Evolutionary conservation across 2,113 vertebrate species (phyloP).

Genomic region (Sceloporus undulatus): DNA sequence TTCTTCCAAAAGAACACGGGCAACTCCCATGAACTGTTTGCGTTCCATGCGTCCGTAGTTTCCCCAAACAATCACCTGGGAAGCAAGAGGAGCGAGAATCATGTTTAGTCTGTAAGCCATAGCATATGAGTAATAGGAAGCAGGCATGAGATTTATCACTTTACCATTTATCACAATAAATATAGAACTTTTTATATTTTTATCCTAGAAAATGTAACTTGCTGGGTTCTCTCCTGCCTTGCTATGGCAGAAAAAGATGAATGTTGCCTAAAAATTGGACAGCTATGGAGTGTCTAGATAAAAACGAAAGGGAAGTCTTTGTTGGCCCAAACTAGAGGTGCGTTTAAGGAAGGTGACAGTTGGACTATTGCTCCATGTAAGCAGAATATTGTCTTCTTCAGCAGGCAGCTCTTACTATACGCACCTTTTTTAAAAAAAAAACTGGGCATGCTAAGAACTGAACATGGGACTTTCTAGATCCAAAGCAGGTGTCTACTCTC

Average conservation of each 20-base stretch:
- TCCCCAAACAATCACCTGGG: conserved; percentile 96
- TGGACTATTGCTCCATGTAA: not conserved
- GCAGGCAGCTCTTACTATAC: too few relatives aligned
- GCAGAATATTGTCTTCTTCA: not conserved
- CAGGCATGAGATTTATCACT: not conserved
- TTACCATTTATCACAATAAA: not conserved
- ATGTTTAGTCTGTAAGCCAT: conserved; percentile 40
- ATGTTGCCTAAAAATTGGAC: not conserved
- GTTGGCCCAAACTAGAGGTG: not conserved
- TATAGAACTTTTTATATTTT: not conserved
- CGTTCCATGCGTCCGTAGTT: conserved; percentile 98
- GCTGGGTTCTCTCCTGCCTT: not conserved
- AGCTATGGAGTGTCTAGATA: not conserved
- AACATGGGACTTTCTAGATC: not conserved
- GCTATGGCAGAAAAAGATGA: not conserved
- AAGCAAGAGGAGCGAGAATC: conserved; percentile 22
- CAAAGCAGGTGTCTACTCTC: too few relatives aligned
- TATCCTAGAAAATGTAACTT: not conserved
- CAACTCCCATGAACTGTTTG: conserved; percentile 98
- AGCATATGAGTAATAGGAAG: not conserved
- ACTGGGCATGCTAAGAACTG: too few relatives aligned
- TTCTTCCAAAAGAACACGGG: conserved; percentile 95
- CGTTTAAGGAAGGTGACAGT: not conserved
- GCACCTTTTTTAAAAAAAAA: too few relatives aligned
- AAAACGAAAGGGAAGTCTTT: not conserved